Conservation (phyloP, 2,113 vertebrate genomes). For the Antennarius striatus region DNA sequence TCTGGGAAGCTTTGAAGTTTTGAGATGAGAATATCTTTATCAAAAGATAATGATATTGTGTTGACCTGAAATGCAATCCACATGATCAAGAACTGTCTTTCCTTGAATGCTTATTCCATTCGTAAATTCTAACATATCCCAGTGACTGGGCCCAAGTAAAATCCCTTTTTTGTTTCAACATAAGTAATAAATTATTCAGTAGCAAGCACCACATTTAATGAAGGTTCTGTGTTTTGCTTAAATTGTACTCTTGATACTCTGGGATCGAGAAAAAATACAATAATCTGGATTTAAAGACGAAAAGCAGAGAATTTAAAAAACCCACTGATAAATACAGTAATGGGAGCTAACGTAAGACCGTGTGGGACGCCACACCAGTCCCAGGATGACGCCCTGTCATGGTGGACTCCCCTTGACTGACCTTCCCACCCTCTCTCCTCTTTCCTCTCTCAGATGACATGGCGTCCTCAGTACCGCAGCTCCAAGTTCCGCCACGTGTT, state of each 20-base stretch:
- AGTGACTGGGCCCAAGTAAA: background rate
- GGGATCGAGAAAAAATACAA: too few species aligned
- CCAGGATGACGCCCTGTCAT: background rate
- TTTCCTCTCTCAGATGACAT: conserved; percentile 87
- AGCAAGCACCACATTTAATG: background rate
- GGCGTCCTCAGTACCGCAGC: conserved; percentile 90
- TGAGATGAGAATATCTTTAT: background rate
- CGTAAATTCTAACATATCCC: background rate
- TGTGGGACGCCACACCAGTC: too few species aligned
- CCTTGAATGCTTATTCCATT: conserved; percentile 1
- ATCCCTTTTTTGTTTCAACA: background rate
- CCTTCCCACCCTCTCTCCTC: conserved; percentile 10
- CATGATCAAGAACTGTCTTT: background rate
- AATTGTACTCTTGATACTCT: too few species aligned
- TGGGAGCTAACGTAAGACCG: too few species aligned
- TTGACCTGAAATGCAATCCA: background rate
- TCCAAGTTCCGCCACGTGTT: conserved; percentile 97
- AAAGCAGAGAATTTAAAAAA: too few species aligned
- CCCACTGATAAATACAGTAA: too few species aligned
- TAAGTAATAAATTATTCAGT: background rate
- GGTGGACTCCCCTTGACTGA: conserved; percentile 35
- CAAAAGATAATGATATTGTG: background rate
- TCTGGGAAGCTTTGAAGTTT: too few species aligned
- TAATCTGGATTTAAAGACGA: too few species aligned
- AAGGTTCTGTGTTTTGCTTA: too few species aligned